A percentile compares a stretch with the other conserved stretches of the same genome.
Conservation (phyloP, 2,113 vertebrate species). For the Eulemur rufifrons region DNA sequence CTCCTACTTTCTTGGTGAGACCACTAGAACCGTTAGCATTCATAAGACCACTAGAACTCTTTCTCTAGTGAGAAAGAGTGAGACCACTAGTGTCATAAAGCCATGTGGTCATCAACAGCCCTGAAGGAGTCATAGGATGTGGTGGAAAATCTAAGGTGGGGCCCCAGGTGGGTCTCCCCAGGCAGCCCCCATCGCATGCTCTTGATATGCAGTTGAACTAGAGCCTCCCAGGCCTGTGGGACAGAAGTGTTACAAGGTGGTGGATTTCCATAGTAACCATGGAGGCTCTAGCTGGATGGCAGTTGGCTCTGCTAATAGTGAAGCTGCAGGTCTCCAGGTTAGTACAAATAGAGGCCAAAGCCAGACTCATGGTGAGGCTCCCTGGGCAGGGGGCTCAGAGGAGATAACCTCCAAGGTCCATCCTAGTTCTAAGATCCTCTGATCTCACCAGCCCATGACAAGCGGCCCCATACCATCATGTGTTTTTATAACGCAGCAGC, state of each 20-base stretch:
- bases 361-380: neutral
- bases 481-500: neutral
- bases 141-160: neutral
- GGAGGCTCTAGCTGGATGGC: neutral
- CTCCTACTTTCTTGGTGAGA: neutral
- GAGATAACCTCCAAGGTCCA: neutral
- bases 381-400: neutral
- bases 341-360: neutral
- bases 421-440: neutral
- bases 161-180: neutral
- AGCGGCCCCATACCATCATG: neutral
- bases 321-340: neutral
- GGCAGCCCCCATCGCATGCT: neutral
- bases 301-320: neutral
- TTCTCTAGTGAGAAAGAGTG: neutral
- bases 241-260: neutral
- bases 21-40: too few species aligned
- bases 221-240: neutral
- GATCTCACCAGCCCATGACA: neutral
- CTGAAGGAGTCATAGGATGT: neutral
- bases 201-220: neutral
- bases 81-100: neutral
- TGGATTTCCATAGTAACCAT: slow-evolving; percentile 11
- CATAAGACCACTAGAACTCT: neutral
- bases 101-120: neutral